A percentile compares a stretch with the other conserved stretches of the same genome.
Evolutionary conservation across 2,113 vertebrate genomes (phyloP).

Genomic region (Chloropsis cyanopogon): DNA sequence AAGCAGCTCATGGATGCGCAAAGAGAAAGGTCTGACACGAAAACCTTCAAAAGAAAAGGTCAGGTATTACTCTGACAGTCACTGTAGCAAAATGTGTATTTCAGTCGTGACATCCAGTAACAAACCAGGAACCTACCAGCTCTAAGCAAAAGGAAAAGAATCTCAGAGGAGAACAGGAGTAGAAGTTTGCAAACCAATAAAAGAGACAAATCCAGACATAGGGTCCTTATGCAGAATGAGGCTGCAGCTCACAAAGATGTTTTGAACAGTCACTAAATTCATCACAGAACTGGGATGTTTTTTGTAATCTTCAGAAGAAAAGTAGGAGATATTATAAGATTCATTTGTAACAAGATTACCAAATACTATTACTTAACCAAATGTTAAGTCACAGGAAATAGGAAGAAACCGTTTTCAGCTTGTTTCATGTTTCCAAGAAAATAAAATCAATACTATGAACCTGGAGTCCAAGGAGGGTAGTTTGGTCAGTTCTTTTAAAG

Average conservation of each 20-base stretch:
- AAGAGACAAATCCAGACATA: neutral
- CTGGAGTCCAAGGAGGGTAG: neutral
- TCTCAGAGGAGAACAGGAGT: neutral
- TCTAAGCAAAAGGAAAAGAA: neutral
- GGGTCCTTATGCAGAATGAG: neutral
- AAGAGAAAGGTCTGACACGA: fast-evolving
- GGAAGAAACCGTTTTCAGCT: neutral
- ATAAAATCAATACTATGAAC: neutral
- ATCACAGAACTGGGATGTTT: neutral
- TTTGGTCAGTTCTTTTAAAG: neutral
- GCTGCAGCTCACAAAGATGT: neutral
- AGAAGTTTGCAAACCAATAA: neutral
- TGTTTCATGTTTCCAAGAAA: neutral
- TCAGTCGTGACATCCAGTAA: neutral
- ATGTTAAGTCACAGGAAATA: neutral
- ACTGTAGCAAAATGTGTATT: neutral
- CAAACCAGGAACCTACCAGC: neutral
- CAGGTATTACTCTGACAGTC: neutral
- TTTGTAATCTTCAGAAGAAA: neutral
- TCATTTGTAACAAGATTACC: neutral
- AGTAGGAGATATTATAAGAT: neutral
- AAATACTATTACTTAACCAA: neutral
- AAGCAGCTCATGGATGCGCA: neutral
- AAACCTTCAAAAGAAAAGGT: neutral
- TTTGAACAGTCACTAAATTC: neutral